Percentiles rank a stretch among this genome's conserved stretches.
These are phyloP conservation scores for Priocnemis perturbator DNA, from an alignment of 2,888 invertebrate species.

Conservation along the genomic window DNA sequence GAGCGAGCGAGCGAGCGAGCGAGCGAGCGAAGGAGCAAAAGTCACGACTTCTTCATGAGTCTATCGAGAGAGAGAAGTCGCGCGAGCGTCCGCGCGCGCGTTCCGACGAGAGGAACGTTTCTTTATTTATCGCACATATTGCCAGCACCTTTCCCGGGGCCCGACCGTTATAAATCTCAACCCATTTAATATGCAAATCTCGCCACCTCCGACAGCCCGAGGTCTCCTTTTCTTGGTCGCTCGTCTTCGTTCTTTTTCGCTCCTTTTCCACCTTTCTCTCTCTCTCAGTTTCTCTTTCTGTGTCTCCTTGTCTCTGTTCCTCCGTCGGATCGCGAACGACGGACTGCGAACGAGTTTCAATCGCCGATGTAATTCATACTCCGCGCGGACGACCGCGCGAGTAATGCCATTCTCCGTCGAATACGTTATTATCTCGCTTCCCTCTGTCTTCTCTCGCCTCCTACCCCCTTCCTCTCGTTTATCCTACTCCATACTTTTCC, in stretches of 20 bases:
- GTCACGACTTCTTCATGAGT: slow-evolving; percentile 15
- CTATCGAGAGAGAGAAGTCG: slow-evolving; percentile 30
- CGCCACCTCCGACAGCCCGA: slow-evolving; percentile 53
- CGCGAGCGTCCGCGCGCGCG: slow-evolving; percentile 10
- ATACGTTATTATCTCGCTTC: slow-evolving; percentile 50
- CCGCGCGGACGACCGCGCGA: slow-evolving; percentile 38
- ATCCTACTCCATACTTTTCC: slow-evolving; percentile 11
- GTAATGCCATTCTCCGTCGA: slow-evolving; percentile 50
- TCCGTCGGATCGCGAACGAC: slow-evolving; percentile 1
- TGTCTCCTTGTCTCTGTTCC: no score
- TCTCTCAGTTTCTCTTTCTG: no score
- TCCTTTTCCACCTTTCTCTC: slow-evolving; percentile 8
- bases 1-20: not conserved
- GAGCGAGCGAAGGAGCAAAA: slow-evolving; percentile 10
- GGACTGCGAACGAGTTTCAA: slow-evolving; percentile 52
- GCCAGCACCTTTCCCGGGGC: slow-evolving; percentile 59
- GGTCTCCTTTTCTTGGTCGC: slow-evolving; percentile 49
- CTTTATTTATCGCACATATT: slow-evolving; percentile 67
- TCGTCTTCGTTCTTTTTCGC: slow-evolving; percentile 18
- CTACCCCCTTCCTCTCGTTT: slow-evolving; percentile 8
- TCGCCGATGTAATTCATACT: slow-evolving; percentile 56
- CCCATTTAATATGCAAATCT: slow-evolving; percentile 75
- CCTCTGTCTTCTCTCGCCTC: slow-evolving; percentile 12
- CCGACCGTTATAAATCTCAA: slow-evolving; percentile 73
- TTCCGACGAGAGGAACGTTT: slow-evolving; percentile 16